Evolutionary conservation across 1,140 invertebrate species (phyloP), one percentile per base, ranked within the genome.

Genomic region (Carposina sasakii): DNA sequence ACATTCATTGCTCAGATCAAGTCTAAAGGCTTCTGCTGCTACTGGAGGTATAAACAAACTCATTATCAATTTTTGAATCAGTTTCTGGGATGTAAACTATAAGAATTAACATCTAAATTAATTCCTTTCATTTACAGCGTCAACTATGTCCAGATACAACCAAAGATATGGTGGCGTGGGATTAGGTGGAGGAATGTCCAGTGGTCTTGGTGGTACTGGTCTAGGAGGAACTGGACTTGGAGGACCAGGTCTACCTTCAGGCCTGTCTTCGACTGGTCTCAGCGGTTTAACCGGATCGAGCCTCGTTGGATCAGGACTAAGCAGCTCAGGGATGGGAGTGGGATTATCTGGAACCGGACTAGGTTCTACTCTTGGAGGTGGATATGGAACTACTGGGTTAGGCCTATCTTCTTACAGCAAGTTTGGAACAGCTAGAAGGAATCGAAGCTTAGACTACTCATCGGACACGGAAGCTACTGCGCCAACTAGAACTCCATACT

Each of bases 391-490:
- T 34, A 86, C 71, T 54, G 87, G 76, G 16, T 59, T 84, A 31
- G 81, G 81, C 31, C 28, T 83, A 43, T 57, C 77, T 3, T 76
- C 81, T 21, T 84, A 84, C 31, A 71, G 68, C 45, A 83, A 83
- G 57, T 83, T 81, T 45, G 79, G 77, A 24, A 46, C 81, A 43
- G 89, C 89, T 0, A 88, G 92, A 69, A 87, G 93, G 52, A 91
- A 93, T 58, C 86, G 93, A 52, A 91, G 92, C 34, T 85, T 96
- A 55, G 95, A 96, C 79, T 96, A 96, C 74, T 94, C 94, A 23
- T 98, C 96, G 12, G 97, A 98, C 70, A 98, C 96, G 0, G 97
- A 99, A 86, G 93, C 94, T 1, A 92, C 92, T 0, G 92, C 91
- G 52, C 93, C 92, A 13, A 89, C 91, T 13, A 87, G 92, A 50